Conservation (phyloP, 2,113 vertebrate species). For the Gymnogyps californianus region DNA sequence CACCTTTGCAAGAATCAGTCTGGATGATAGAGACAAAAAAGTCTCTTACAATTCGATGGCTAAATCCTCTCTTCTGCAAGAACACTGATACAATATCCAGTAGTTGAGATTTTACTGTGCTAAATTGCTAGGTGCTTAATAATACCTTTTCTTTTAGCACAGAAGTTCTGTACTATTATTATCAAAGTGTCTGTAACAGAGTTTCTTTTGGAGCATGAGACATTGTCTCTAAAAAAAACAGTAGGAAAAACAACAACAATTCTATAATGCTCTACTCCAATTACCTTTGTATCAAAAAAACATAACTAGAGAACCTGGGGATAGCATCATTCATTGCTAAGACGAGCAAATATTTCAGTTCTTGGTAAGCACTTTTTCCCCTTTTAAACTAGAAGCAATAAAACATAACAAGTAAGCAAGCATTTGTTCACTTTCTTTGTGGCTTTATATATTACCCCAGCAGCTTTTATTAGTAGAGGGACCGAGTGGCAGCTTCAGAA, state of each 20-base stretch:
- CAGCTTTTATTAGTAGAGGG: neutral
- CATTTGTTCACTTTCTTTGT: neutral
- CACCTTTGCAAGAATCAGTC: neutral
- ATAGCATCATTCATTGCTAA: neutral
- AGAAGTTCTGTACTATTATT: neutral
- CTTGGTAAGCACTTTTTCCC: neutral
- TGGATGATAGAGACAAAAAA: neutral
- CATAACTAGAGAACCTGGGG: neutral
- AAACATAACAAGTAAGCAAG: neutral
- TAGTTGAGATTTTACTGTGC: conserved; percentile 6
- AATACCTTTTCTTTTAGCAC: conserved; percentile 20
- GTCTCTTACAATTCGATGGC: neutral
- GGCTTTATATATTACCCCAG: neutral
- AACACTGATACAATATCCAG: neutral
- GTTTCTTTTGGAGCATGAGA: neutral
- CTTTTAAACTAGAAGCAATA: neutral
- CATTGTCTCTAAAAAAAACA: neutral
- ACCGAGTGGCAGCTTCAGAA: neutral
- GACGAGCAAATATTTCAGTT: neutral
- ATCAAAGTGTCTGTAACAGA: conserved; percentile 1
- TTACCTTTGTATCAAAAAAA: neutral
- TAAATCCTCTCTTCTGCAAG: neutral
- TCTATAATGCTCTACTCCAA: neutral
- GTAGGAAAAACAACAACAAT: neutral
- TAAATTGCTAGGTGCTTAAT: conserved; percentile 31